Conservation (phyloP, 92 coral and sea anemone species). For the Epizoanthus rinbou region DNA sequence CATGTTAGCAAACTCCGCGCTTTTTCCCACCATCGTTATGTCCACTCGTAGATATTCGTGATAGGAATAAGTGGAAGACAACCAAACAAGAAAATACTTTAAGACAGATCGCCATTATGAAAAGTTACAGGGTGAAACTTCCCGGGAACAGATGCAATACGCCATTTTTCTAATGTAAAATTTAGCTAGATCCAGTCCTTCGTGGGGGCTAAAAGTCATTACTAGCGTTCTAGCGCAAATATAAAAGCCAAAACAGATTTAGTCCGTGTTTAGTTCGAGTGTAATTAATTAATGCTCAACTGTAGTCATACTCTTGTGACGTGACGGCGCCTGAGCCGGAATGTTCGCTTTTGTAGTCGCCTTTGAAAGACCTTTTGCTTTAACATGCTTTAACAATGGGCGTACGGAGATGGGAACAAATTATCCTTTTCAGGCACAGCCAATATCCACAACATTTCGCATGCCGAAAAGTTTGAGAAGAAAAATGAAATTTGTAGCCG, state of each 20-base stretch:
- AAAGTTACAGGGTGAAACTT: neutral
- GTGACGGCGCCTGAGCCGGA: no score
- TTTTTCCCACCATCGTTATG: neutral
- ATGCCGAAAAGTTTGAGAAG: slow-evolving; percentile 19
- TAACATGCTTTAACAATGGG: no score
- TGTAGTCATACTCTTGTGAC: no score
- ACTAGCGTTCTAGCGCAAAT: neutral
- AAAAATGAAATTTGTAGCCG: slow-evolving; percentile 4
- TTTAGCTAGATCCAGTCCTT: no score
- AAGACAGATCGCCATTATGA: neutral
- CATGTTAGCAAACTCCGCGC: neutral
- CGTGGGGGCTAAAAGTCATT: no score
- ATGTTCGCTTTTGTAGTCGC: no score
- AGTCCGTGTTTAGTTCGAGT: no score
- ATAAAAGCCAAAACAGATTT: no score
- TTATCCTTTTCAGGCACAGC: slow-evolving; percentile 15
- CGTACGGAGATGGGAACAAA: slow-evolving; percentile 8
- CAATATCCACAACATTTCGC: slow-evolving; percentile 12
- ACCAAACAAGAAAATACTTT: neutral
- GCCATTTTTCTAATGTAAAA: no score
- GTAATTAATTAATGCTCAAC: no score
- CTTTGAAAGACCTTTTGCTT: no score
- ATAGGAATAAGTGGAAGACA: neutral
- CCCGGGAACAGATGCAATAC: no score
- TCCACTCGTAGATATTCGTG: neutral